These are phyloP conservation scores for Cylloceria caligata DNA, from an alignment of 2,888 invertebrate species.

Conservation along the genomic window DNA sequence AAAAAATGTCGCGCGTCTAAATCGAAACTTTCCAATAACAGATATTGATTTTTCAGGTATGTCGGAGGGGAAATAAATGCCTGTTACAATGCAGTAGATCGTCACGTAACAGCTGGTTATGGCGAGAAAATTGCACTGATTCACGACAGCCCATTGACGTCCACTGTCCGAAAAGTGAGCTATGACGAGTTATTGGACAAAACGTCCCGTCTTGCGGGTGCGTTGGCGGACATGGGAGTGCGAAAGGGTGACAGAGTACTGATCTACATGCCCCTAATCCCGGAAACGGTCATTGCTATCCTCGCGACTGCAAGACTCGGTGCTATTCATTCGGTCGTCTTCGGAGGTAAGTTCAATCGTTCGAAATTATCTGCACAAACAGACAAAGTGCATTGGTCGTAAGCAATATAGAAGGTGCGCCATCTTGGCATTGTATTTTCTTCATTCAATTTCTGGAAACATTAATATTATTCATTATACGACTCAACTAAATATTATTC, in stretches of 20 bases:
- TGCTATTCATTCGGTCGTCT: constrained; percentile 97
- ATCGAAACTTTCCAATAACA: neutral
- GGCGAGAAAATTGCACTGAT: constrained; percentile 93
- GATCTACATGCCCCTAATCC: constrained; percentile 98
- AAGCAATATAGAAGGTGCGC: too few species aligned
- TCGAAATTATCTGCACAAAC: too few species aligned
- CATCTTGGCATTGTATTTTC: too few species aligned
- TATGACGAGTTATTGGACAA: constrained; percentile 93
- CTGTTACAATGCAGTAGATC: constrained; percentile 96
- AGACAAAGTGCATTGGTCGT: too few species aligned
- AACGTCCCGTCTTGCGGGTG: constrained; percentile 93
- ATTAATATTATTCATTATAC: too few species aligned
- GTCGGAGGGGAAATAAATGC: constrained; percentile 96
- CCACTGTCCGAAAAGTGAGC: constrained; percentile 90
- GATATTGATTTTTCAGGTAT: constrained; percentile 87
- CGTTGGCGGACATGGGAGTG: constrained; percentile 91
- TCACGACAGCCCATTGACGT: constrained; percentile 95
- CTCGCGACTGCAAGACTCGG: constrained; percentile 94
- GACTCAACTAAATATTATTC: too few species aligned
- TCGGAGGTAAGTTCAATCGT: constrained; percentile 89
- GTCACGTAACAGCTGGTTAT: constrained; percentile 92
- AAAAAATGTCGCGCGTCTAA: neutral
- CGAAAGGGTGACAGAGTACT: constrained; percentile 93
- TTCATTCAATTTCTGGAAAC: too few species aligned
- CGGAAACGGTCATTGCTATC: constrained; percentile 95